phyloP scores from a whole-genome alignment of 2,113 vertebrate species.

The Serilophus lunatus region DNA sequence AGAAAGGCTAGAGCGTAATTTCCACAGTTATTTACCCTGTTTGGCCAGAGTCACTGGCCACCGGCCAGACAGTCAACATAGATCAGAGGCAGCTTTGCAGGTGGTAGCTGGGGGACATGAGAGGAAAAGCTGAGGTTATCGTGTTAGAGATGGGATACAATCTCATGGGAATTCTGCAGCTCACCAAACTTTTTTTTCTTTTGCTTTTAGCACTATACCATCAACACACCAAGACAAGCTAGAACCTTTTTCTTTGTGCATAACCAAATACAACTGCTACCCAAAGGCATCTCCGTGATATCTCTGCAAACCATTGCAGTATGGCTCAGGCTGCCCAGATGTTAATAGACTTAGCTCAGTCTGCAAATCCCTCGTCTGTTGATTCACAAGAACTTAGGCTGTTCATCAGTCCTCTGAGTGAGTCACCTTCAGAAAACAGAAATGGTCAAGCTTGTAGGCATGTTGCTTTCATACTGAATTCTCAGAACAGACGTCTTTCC shows the following conservation, averaged over 20 bases:
- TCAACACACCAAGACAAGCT: not conserved
- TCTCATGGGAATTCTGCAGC: not conserved
- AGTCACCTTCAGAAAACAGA: not conserved
- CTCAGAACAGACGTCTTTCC: not conserved
- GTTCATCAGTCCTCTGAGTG: not conserved
- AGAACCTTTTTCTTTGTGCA: not conserved
- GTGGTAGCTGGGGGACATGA: slow-evolving; percentile 12
- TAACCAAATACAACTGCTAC: not conserved
- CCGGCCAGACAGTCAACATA: not conserved
- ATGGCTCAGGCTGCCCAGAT: not conserved
- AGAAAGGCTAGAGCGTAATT: not conserved
- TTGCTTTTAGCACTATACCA: not conserved
- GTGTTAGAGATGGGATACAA: not conserved
- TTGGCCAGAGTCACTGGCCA: slow-evolving; percentile 5
- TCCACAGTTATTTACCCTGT: not conserved
- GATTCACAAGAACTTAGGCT: not conserved
- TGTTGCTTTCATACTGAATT: not conserved
- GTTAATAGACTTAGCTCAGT: not conserved
- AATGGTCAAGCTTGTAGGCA: not conserved
- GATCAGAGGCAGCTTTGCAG: not conserved
- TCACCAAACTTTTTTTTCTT: not conserved
- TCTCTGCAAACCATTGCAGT: not conserved
- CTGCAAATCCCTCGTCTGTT: not conserved
- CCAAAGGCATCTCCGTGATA: not conserved
- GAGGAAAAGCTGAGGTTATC: not conserved